Base-by-base conservation (phyloP, 2,113 vertebrate genomes). In the Odontophorus gujanensis region DNA sequence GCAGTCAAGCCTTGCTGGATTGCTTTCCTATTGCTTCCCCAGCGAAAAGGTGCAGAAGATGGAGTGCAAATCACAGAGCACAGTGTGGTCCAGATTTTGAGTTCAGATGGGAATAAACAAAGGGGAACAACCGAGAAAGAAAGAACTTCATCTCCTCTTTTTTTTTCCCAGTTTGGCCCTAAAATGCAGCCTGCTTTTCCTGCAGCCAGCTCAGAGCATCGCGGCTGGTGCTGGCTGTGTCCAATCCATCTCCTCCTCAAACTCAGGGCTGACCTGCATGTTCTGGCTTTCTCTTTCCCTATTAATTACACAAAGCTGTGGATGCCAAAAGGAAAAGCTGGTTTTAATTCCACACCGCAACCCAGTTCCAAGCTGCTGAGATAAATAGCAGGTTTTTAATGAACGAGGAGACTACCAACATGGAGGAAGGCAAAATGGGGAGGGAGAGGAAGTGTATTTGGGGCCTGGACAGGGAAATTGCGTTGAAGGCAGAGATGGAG, bases 321-420 rank as follows among this genome's bases (percentile, higher is more conserved):
- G 69, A 69, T 94, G 96, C 96, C 96, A 96, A 92, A 79, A 93
- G 0, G 59, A 94, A 95, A 92, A 87, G 91, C 94, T 92, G 94
- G 78, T 91, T 90, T 92, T 87, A 48, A 94, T 95, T 95, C 76
- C 85, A 68, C 3, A 65, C 91, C 58, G 43, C 75, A 93, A 45
- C 68, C 82, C 82, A 40, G 80, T 62, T 96, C 90, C 94, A 95
- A 94, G 87, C 76, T 83, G 90, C 80, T 73, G 82, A 89, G 87
- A 86, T 95, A 96, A 95, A 95, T 95, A 96, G 76, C 85, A 59
- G 68, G 18, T 43, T 85, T 83, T 86, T 90, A 96, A 95, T 32
- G 82, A 95, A 81, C 0, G 1, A 75, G 73, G 90, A 81, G 62
- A 66, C 87, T 78, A 89, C 76, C 76, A 91, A 78, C 68, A 76